Evolutionary conservation across 2,888 invertebrate genomes (phyloP).

Genomic region (Hybos culiciformis): DNA sequence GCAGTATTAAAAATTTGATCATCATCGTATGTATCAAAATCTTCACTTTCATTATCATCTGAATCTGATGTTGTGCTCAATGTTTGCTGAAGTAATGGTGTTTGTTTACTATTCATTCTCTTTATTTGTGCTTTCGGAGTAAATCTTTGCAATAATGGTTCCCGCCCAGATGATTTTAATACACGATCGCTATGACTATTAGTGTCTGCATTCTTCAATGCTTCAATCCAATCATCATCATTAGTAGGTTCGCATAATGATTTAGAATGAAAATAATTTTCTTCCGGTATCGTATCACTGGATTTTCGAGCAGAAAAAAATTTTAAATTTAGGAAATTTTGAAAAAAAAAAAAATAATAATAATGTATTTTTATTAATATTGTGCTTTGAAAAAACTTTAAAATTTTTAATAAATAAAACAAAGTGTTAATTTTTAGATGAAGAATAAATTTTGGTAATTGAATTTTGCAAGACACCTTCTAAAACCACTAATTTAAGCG

Average conservation of each 20-base stretch:
- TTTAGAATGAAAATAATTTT: constrained; percentile 44
- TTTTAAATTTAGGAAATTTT: constrained; percentile 6
- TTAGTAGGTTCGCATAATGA: constrained; percentile 43
- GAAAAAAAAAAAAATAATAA: constrained; percentile 14
- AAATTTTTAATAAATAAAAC: neutral
- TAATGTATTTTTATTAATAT: constrained; percentile 1
- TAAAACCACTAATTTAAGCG: no score
- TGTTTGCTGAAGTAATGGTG: constrained; percentile 36
- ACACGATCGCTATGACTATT: constrained; percentile 19
- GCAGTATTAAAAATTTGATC: constrained; percentile 35
- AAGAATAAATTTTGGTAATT: no score
- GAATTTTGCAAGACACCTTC: no score
- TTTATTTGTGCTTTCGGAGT: constrained; percentile 44
- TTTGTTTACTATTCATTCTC: constrained; percentile 37
- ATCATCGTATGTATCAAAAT: constrained; percentile 34
- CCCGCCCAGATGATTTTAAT: constrained; percentile 27
- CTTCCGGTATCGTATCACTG: constrained; percentile 59
- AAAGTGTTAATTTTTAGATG: neutral
- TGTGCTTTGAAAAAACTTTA: neutral
- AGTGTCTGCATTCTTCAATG: constrained; percentile 27
- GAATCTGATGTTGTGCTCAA: constrained; percentile 32
- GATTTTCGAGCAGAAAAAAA: constrained; percentile 10
- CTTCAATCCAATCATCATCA: constrained; percentile 28
- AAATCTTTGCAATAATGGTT: constrained; percentile 42
- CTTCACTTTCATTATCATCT: constrained; percentile 25